Base-by-base conservation (phyloP, 1,140 invertebrate species). In the Pseudomyrmex sp. region DNA sequence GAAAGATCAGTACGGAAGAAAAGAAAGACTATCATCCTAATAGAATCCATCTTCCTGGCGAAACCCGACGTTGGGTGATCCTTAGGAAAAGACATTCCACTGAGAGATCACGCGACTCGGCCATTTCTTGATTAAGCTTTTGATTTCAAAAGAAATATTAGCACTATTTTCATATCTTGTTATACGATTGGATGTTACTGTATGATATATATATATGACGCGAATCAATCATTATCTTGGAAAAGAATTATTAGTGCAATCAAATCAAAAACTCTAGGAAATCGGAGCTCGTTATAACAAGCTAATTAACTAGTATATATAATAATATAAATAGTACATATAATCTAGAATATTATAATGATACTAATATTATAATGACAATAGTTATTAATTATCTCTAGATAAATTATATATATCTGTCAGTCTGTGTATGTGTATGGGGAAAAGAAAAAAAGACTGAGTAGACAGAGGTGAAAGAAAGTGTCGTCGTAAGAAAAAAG, bases 11-110 rank as follows among this genome's bases (percentile, higher is more conserved):
- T n/a, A 15, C 1, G 15, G 56, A 48, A 58, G 54, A 61, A 61
- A n/a, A 23, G 69, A 82, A 73, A 82, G 50, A 26, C 65, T 77
- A 70, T 70, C 52, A 70, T 70, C 26, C 26, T 70, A 56, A 70
- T 56, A 70, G 50, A 70, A 70, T 70, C 68, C 26, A 70, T 54
- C 50, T 70, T 56, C 23, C 20, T 70, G 18, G 46, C 12, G 13
- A 50, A 52, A 20, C 66, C n/a, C 20, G 48, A 52, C 13, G 46
- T 44, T 50, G 23, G 20, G 4, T 44, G 61, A 76, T 52, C 23
- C 46, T 76, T 44, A 13, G 1, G 26, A 35, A 26, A 61, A 15
- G 48, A 76, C 26, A 76, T 54, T 8, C 3, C 46, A n/a, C 15
- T 70, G 12, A 65, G 23, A 76, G 48, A 74, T 61, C 8, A 62